phyloP scores from a whole-genome alignment of 2,888 invertebrate species.

The Anticlea derivata region DNA sequence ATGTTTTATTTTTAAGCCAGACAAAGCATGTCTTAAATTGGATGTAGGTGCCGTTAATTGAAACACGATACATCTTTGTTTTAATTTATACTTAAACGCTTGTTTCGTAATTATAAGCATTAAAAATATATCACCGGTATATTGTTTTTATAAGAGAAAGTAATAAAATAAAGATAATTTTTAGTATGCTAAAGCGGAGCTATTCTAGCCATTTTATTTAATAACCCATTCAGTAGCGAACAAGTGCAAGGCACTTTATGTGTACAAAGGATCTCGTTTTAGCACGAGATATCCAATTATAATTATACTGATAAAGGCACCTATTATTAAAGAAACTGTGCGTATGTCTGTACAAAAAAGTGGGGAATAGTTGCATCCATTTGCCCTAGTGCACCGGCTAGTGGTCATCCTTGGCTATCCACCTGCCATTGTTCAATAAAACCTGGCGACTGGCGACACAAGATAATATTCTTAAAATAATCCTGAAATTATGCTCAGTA shows the following conservation, averaged over 20 bases:
- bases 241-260: constrained; percentile 37
- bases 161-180: constrained; percentile 5
- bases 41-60: constrained; percentile 13
- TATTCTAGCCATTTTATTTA: constrained; percentile 14
- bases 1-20: constrained; percentile 7
- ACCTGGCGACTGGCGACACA: constrained; percentile 68
- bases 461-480: constrained; percentile 59
- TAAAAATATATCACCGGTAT: constrained; percentile 10
- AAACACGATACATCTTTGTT: constrained; percentile 18
- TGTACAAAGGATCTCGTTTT: constrained; percentile 55
- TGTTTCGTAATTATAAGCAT: constrained; percentile 7
- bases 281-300: constrained; percentile 61
- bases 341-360: constrained; percentile 57
- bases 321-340: constrained; percentile 70
- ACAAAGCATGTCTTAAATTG: constrained; percentile 13
- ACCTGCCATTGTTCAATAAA: constrained; percentile 78
- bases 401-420: constrained; percentile 75
- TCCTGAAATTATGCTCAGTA: constrained; percentile 54
- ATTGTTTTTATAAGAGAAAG: constrained; percentile 21
- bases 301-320: constrained; percentile 66
- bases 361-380: constrained; percentile 61
- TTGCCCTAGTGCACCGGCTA: constrained; percentile 65
- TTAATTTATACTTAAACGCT: constrained; percentile 20
- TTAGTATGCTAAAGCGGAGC: constrained; percentile 13
- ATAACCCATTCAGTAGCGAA: constrained; percentile 19